Conservation (phyloP, 1,140 invertebrate genomes). For the Scaptomyza pallida region DNA sequence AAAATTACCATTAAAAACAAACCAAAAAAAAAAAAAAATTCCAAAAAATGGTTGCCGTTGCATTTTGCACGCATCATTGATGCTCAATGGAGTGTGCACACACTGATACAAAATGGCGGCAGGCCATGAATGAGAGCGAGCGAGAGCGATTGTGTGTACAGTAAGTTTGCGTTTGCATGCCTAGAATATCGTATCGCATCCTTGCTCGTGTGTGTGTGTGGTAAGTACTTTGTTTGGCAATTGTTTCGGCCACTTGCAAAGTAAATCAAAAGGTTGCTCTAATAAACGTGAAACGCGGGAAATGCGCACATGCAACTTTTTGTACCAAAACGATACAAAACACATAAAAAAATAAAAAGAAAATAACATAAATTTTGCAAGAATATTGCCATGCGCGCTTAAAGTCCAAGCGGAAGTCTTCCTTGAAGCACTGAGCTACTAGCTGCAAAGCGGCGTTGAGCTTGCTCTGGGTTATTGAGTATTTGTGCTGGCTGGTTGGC, state of each 20-base stretch:
- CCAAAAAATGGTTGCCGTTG: constrained; percentile 76
- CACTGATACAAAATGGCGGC: constrained; percentile 80
- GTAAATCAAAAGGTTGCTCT: constrained; percentile 75
- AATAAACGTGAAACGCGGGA: constrained; percentile 79
- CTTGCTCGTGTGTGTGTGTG: constrained; percentile 33
- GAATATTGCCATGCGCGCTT: constrained; percentile 41
- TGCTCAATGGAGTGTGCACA: constrained; percentile 80
- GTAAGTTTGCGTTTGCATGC: constrained; percentile 71
- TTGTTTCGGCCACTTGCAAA: constrained; percentile 72
- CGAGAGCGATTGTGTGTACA: constrained; percentile 31
- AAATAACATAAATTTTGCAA: constrained; percentile 65
- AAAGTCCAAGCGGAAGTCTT: constrained; percentile 37
- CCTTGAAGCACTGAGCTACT: constrained; percentile 28
- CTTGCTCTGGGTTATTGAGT: constrained; percentile 61
- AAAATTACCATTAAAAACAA: constrained; percentile 73
- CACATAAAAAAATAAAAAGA: constrained; percentile 22
- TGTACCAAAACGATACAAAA: constrained; percentile 17
- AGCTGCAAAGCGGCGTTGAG: neutral
- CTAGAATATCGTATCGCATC: constrained; percentile 31
- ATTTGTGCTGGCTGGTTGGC: constrained; percentile 38
- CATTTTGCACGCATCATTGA: constrained; percentile 82
- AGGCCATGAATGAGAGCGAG: constrained; percentile 36
- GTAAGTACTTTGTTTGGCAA: constrained; percentile 67
- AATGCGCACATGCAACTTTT: constrained; percentile 71
- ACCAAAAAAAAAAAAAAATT: constrained; percentile 69